These are phyloP conservation scores for Axinella damicornis DNA, from an alignment of 37 sponge, comb jelly and placozoan species.

Conservation along the genomic window DNA sequence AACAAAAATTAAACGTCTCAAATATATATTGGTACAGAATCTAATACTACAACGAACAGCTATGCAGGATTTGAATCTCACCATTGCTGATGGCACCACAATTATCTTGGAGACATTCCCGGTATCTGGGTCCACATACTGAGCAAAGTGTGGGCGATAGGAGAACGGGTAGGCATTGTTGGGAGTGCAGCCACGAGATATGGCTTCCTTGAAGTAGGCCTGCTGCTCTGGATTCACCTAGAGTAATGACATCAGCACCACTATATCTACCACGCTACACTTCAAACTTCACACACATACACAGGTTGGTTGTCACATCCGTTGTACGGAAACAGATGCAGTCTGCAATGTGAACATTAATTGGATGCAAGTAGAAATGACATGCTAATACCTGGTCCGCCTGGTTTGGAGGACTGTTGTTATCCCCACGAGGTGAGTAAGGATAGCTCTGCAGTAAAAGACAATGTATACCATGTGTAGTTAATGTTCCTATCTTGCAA, in stretches of 20 bases:
- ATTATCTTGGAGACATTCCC: slow-evolving; percentile 67
- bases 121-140: slow-evolving; percentile 68
- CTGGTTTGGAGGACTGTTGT: slow-evolving; percentile 68
- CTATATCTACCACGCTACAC: background rate
- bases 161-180: slow-evolving; percentile 71
- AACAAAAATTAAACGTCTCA: too few species aligned
- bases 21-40: background rate
- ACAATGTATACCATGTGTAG: too few species aligned
- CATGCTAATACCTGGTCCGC: slow-evolving; percentile 71
- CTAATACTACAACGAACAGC: too few species aligned
- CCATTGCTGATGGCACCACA: slow-evolving; percentile 70
- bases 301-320: too few species aligned
- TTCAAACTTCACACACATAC: background rate
- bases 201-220: slow-evolving; percentile 56
- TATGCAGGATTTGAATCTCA: too few species aligned
- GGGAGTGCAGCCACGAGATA: slow-evolving; percentile 62
- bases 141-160: slow-evolving; percentile 67
- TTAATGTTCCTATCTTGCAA: too few species aligned
- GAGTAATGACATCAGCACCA: too few species aligned
- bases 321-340: too few species aligned
- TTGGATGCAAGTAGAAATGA: too few species aligned
- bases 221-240: slow-evolving; percentile 60
- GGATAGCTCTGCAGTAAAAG: too few species aligned
- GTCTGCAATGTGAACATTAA: too few species aligned
- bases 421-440: slow-evolving; percentile 67